Evolutionary conservation across 2,888 invertebrate species (phyloP).

Genomic region (Carcina quercana): DNA sequence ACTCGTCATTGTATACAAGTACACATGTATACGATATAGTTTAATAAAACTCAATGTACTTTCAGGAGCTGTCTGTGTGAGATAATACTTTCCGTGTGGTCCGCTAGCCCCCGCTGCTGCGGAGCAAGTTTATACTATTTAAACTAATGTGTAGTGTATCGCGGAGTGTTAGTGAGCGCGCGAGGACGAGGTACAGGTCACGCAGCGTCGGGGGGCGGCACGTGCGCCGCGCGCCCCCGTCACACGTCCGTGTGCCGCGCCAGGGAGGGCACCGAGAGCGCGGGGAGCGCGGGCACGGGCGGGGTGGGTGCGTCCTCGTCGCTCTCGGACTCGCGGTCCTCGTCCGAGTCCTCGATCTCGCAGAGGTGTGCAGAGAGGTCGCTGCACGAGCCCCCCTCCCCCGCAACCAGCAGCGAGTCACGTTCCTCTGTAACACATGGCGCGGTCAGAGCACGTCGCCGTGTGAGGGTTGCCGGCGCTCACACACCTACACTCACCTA

Average conservation of each 20-base stretch:
- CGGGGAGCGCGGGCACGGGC: constrained; percentile 13
- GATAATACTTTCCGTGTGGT: too few relatives aligned
- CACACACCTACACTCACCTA: constrained; percentile 61
- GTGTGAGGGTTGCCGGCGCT: too few relatives aligned
- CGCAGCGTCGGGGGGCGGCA: constrained; percentile 18
- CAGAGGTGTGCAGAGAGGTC: constrained; percentile 91
- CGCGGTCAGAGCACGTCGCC: too few relatives aligned
- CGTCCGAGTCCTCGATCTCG: constrained; percentile 93
- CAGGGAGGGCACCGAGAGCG: constrained; percentile 13
- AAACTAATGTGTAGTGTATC: too few relatives aligned
- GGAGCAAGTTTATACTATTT: too few relatives aligned
- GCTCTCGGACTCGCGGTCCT: too few relatives aligned
- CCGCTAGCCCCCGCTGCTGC: too few relatives aligned
- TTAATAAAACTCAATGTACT: too few relatives aligned
- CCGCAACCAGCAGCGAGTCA: constrained; percentile 82
- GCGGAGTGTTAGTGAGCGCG: constrained; percentile 12
- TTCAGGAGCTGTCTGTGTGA: too few relatives aligned
- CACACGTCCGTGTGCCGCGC: constrained; percentile 54
- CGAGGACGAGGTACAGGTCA: constrained; percentile 12
- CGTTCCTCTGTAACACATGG: constrained; percentile 75
- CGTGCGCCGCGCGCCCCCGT: constrained; percentile 42
- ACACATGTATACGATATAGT: too few relatives aligned
- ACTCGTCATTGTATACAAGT: too few relatives aligned
- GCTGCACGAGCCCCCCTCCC: constrained; percentile 79
- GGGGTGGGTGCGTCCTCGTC: constrained; percentile 57